Percentiles rank a stretch among this genome's conserved stretches.
Evolutionary conservation across 2,113 vertebrate species (phyloP).

Genomic region (Petrocephalus microphthalmus): DNA sequence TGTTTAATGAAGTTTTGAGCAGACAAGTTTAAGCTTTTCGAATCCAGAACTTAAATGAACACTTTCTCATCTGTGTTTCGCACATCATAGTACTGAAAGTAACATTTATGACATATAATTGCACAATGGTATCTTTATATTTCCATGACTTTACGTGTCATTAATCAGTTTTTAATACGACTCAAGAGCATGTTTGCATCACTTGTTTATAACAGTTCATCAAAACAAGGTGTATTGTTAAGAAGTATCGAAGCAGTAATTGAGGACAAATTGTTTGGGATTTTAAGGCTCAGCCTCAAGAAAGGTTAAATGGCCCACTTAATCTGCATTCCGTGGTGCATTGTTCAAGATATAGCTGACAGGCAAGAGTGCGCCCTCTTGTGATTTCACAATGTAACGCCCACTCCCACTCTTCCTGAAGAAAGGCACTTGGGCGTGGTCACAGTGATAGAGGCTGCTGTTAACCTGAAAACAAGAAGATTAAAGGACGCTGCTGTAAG

Average conservation of each 20-base stretch:
- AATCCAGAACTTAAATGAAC: not conserved
- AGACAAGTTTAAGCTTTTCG: not conserved
- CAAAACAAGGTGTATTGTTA: not conserved
- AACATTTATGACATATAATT: not conserved
- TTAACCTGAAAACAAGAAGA: conserved; percentile 54
- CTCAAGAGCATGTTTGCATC: not conserved
- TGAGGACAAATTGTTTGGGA: not conserved
- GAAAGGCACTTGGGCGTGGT: conserved; percentile 15
- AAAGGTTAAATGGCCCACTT: not conserved
- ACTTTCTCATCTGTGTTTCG: not conserved
- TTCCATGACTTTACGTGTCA: not conserved
- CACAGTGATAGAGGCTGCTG: not conserved
- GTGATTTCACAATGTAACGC: not conserved
- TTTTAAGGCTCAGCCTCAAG: not conserved
- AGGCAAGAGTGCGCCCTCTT: not conserved
- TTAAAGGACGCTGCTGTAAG: conserved; percentile 76
- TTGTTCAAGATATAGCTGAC: not conserved
- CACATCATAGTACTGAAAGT: not conserved
- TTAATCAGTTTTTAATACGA: not conserved
- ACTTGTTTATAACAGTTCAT: not conserved
- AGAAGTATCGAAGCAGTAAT: not conserved
- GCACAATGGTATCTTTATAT: not conserved
- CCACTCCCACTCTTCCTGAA: not conserved
- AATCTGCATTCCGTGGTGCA: not conserved
- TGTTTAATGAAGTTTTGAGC: not conserved